Evolutionary conservation across 2,888 invertebrate species (phyloP), one percentile per base, ranked within the genome.

Genomic region (Lampropteryx suffumata): DNA sequence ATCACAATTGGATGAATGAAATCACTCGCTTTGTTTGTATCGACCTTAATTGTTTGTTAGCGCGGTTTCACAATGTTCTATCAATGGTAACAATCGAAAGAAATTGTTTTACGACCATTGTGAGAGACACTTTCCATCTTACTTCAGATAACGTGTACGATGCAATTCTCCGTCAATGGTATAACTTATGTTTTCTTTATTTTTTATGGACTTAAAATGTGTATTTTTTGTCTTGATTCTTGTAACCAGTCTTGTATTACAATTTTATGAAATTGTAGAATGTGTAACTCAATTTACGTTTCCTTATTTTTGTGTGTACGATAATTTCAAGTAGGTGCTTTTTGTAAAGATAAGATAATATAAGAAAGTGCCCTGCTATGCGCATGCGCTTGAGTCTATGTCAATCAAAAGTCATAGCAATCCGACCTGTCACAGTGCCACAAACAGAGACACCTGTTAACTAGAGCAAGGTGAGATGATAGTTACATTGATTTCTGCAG

Each of bases 401-500:
- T 52, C 39, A 55, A 54, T 55, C 55, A 47, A 36, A 47, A 53
- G 53, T 39, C 57, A 50, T 55, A 52, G 50, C 50, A 55, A 58
- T 52, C 39, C 53, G 44, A 63, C 57, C 57, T 63, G 66, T 65
- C 66, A 57, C 48, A 54, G 40, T 30, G 47, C 50, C 41, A 53
- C 50, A 56, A 53, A 55, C 58, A 53, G 44, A 57, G 40, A 59
- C 62, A 75, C 72, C 73, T 76, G 73, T 59, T 73, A 82, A 75
- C 69, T 83, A 51, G 83, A 80, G 79, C 84, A 78, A 84, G 84
- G 84, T 80, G 73, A 82, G 76, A 76, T 73, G 67, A 69, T 84
- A 82, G 83, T 83, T 80, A 81, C 80, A 76, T 71, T 66, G 69
- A 76, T 68, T 73, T 55, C 57, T 57, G 60, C 50, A 56, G 66